These are phyloP conservation scores for Aleiodes alternator DNA, from an alignment of 2,888 invertebrate genomes.

Conservation along the genomic window DNA sequence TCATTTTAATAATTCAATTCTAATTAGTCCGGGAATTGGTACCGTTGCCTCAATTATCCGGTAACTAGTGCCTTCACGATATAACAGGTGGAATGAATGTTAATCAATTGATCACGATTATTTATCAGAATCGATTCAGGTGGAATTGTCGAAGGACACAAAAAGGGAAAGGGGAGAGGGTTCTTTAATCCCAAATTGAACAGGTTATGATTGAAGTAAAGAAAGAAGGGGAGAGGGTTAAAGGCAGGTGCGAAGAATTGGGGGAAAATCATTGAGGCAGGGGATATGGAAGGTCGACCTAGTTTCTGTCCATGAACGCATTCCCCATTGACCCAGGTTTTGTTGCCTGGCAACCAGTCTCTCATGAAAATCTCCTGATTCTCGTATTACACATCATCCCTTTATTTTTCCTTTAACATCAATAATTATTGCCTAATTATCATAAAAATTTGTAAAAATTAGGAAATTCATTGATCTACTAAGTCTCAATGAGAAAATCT, in stretches of 20 bases:
- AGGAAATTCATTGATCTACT: neutral
- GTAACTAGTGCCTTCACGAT: too few species aligned
- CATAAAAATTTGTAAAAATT: neutral
- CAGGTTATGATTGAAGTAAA: neutral
- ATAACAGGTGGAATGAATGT: too few species aligned
- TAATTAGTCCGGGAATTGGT: too few species aligned
- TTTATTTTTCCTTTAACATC: neutral
- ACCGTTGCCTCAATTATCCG: too few species aligned
- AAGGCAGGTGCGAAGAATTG: slow-evolving; percentile 3
- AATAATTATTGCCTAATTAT: neutral
- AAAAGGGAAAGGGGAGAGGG: too few species aligned
- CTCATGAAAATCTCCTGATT: slow-evolving; percentile 58
- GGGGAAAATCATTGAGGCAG: slow-evolving; percentile 31
- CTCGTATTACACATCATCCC: slow-evolving; percentile 41
- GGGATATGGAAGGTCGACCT: slow-evolving; percentile 63
- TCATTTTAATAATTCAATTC: too few species aligned
- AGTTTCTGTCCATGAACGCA: slow-evolving; percentile 63
- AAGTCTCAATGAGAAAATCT: neutral
- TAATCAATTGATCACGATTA: neutral
- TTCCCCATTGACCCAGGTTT: slow-evolving; percentile 68
- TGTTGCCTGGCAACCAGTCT: slow-evolving; percentile 67
- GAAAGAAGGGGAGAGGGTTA: neutral
- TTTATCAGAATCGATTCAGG: slow-evolving; percentile 5
- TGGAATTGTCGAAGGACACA: neutral
- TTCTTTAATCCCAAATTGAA: neutral